A percentile compares a stretch with the other conserved stretches of the same genome.
Conservation (phyloP, 2,888 invertebrate genomes). For the Phengaris alcon region DNA sequence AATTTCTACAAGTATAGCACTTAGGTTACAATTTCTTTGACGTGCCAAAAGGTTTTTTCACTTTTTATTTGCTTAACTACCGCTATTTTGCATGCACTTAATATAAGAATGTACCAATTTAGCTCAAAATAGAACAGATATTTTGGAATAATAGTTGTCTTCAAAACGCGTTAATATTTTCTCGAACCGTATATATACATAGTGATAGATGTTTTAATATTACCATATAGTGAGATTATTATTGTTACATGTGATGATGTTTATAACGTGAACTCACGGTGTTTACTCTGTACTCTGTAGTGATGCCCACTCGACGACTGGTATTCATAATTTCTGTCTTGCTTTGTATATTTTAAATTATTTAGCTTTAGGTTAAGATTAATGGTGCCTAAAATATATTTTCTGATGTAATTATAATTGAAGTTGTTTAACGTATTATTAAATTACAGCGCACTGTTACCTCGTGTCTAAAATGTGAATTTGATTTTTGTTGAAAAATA, state of each 20-base stretch:
- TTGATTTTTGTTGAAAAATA: background rate
- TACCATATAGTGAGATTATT: constrained; percentile 42
- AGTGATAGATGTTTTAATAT: constrained; percentile 39
- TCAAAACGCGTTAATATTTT: constrained; percentile 39
- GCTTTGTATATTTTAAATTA: constrained; percentile 27
- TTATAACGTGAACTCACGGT: constrained; percentile 27
- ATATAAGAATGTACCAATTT: constrained; percentile 39
- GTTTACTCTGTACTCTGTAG: background rate
- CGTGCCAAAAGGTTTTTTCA: constrained; percentile 41
- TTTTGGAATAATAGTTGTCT: constrained; percentile 37
- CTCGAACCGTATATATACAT: constrained; percentile 38
- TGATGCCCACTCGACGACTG: constrained; percentile 13
- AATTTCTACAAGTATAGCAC: constrained; percentile 32
- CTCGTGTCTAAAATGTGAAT: background rate
- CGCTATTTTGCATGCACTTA: constrained; percentile 29
- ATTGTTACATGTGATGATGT: constrained; percentile 35
- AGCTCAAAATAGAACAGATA: constrained; percentile 41
- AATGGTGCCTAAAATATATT: constrained; percentile 63
- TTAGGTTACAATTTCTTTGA: constrained; percentile 37
- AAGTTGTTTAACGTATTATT: constrained; percentile 29
- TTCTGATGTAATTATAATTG: constrained; percentile 38
- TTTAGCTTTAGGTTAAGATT: constrained; percentile 62
- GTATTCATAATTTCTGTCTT: constrained; percentile 32
- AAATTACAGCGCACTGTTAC: constrained; percentile 26
- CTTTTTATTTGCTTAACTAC: constrained; percentile 34